phyloP scores from a whole-genome alignment of 2,113 vertebrate genomes.

The Oncorhynchus tshawytscha region DNA sequence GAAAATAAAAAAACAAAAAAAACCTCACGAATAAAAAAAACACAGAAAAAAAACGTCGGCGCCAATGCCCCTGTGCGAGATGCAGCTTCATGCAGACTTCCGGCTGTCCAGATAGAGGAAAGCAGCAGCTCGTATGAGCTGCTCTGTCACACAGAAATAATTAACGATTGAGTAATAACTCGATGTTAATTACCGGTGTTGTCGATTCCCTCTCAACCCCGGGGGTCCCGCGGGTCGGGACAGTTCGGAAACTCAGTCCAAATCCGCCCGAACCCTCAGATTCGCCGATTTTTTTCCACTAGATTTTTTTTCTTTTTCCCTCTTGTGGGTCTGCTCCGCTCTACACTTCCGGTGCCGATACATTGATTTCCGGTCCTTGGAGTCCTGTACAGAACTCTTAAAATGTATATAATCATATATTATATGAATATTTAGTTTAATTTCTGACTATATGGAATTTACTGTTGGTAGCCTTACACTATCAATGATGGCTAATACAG shows the following conservation, averaged over 20 bases:
- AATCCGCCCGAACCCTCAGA: slow-evolving; percentile 71
- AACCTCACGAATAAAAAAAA: slow-evolving; percentile 47
- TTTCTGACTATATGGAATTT: no score
- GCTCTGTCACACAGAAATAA: slow-evolving; percentile 65
- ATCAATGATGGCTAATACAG: no score
- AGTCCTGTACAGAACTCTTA: no score
- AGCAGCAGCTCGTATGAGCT: slow-evolving; percentile 36
- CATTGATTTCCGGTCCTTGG: slow-evolving; percentile 14
- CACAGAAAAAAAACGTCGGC: slow-evolving; percentile 64
- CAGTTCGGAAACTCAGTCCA: slow-evolving; percentile 76
- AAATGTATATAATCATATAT: no score
- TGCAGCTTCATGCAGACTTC: slow-evolving; percentile 80
- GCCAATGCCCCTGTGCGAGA: slow-evolving; percentile 67
- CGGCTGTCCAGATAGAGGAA: slow-evolving; percentile 68
- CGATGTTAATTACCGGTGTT: slow-evolving; percentile 70
- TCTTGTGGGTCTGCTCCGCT: slow-evolving; percentile 36
- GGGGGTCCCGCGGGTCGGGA: slow-evolving; percentile 69
- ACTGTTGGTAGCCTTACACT: no score
- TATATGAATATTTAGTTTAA: no score
- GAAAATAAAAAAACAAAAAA: slow-evolving; percentile 60
- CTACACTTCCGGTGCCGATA: slow-evolving; percentile 53
- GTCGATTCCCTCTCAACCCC: slow-evolving; percentile 66
- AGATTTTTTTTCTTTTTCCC: slow-evolving; percentile 52
- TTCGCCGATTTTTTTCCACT: slow-evolving; percentile 61
- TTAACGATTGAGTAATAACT: slow-evolving; percentile 59